These are phyloP conservation scores for Microctenopoma stevenorrisi DNA, from an alignment of 2,797 vertebrate species.

Conservation along the genomic window DNA sequence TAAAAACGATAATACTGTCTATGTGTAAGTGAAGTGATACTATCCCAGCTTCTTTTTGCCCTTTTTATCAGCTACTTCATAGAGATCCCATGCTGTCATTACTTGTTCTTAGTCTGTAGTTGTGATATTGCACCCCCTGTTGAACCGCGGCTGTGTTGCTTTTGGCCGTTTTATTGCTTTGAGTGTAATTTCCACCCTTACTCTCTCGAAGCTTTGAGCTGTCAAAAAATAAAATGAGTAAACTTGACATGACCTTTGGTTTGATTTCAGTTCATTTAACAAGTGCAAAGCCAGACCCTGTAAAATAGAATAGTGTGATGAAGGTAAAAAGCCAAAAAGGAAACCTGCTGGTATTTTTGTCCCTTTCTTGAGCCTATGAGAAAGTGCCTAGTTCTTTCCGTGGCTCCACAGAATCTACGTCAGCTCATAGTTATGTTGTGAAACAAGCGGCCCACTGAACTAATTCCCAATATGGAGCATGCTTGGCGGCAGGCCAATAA, in stretches of 20 bases:
- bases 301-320: constrained; percentile 20
- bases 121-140: constrained; percentile 56
- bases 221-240: constrained; percentile 3
- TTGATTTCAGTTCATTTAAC: constrained; percentile 11
- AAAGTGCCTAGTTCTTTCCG: constrained; percentile 40
- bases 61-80: background rate
- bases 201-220: background rate
- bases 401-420: constrained; percentile 67
- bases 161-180: constrained; percentile 25
- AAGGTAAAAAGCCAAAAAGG: constrained; percentile 13
- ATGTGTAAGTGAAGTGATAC: background rate
- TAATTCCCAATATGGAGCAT: constrained; percentile 61
- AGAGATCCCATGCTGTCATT: background rate
- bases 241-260: constrained; percentile 27
- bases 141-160: constrained; percentile 43
- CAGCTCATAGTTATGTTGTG: constrained; percentile 76
- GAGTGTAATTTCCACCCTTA: constrained; percentile 17
- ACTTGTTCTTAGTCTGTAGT: constrained; percentile 14
- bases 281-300: constrained; percentile 16
- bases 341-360: constrained; percentile 29
- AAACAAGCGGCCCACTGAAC: constrained; percentile 52
- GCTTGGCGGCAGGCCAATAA: constrained; percentile 67
- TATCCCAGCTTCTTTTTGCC: background rate
- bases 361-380: constrained; percentile 47
- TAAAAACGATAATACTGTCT: background rate